These are phyloP conservation scores for Agriopis marginaria DNA, from an alignment of 2,888 invertebrate species.

Conservation along the genomic window DNA sequence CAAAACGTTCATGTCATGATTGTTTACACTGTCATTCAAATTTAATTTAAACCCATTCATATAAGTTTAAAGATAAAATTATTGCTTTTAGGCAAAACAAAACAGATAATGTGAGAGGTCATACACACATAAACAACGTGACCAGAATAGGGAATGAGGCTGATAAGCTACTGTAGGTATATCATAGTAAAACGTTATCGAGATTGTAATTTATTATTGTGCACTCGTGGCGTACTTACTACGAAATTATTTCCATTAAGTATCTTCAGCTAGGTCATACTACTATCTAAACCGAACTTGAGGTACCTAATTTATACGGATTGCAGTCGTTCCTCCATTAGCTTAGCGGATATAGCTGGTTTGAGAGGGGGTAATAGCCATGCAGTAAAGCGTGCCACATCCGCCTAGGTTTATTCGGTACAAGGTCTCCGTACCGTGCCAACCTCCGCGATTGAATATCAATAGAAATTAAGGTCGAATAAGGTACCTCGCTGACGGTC, in stretches of 20 bases:
- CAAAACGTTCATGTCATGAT: conserved; percentile 9
- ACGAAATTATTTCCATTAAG: not conserved
- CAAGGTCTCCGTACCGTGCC: conserved; percentile 55
- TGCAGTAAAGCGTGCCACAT: conserved; percentile 57
- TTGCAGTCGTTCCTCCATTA: conserved; percentile 15
- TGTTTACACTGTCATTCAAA: conserved; percentile 1
- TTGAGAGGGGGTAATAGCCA: conserved; percentile 36
- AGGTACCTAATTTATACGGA: not conserved
- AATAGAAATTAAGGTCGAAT: conserved; percentile 37
- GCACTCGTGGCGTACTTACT: not conserved
- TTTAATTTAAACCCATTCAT: conserved; percentile 9
- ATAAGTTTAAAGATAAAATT: not conserved
- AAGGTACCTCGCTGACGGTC: conserved; percentile 17
- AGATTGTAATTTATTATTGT: conserved; percentile 2
- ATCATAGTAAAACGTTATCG: conserved; percentile 9
- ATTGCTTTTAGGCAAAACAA: conserved; percentile 8
- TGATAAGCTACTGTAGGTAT: conserved; percentile 6
- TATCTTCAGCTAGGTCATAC: not conserved
- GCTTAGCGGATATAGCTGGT: conserved; percentile 25
- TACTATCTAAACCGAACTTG: not conserved
- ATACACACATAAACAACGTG: conserved; percentile 18
- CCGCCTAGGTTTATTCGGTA: conserved; percentile 57
- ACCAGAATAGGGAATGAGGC: conserved; percentile 1
- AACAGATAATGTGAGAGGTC: conserved; percentile 12
- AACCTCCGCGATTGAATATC: conserved; percentile 44